Percentiles rank a stretch among this genome's conserved stretches.
These are phyloP conservation scores for Acanthopleura granulata DNA, from an alignment of 2,888 invertebrate genomes.

Conservation along the genomic window DNA sequence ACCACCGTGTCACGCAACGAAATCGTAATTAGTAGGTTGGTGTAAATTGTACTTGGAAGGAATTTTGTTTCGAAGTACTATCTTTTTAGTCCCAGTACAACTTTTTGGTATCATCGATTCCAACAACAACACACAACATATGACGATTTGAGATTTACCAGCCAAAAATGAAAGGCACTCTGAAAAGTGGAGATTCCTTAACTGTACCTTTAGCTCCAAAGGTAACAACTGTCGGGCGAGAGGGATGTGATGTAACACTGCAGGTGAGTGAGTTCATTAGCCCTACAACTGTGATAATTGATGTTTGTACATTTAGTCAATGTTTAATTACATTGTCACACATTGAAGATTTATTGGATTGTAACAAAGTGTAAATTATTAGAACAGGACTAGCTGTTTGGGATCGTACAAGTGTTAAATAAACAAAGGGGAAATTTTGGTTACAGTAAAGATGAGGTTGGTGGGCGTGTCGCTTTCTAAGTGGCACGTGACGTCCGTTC, in stretches of 20 bases:
- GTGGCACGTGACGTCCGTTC: too few species aligned
- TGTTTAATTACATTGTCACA: too few species aligned
- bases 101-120: background rate
- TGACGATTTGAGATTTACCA: background rate
- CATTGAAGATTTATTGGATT: too few species aligned
- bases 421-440: too few species aligned
- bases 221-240: constrained; percentile 68
- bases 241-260: constrained; percentile 68
- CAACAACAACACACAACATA: background rate
- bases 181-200: constrained; percentile 60
- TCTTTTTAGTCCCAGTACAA: background rate
- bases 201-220: constrained; percentile 64
- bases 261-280: constrained; percentile 52
- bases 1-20: too few species aligned
- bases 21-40: background rate
- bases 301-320: too few species aligned
- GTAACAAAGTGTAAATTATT: too few species aligned
- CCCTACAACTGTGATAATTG: background rate
- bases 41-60: background rate
- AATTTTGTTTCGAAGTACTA: background rate
- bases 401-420: too few species aligned
- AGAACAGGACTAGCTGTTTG: too few species aligned
- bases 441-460: too few species aligned
- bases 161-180: constrained; percentile 60
- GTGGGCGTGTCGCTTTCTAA: too few species aligned